These are phyloP conservation scores for Bilobella aurantiaca DNA, from an alignment of 1,140 invertebrate genomes.

Conservation along the genomic window DNA sequence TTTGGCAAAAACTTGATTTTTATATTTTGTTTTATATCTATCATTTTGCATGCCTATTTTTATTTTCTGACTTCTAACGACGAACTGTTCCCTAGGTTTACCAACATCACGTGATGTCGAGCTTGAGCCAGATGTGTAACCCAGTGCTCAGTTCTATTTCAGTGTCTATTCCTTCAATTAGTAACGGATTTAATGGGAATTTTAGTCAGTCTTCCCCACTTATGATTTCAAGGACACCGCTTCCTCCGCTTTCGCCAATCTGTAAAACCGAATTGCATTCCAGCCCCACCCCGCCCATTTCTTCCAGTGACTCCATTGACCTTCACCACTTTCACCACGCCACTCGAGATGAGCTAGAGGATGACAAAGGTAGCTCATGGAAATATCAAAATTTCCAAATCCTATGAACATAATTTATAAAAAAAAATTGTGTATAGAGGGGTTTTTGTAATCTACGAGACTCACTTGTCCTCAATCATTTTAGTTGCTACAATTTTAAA, in stretches of 20 bases:
- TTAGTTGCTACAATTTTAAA: no score
- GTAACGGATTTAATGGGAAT: not conserved
- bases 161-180: conserved; percentile 8
- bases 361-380: conserved; percentile 26
- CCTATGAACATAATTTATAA: conserved; percentile 28
- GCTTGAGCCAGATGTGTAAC: conserved; percentile 13
- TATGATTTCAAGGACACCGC: not conserved
- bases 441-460: no score
- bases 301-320: conserved; percentile 8
- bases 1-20: no score
- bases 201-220: not conserved
- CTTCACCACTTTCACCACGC: not conserved
- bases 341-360: not conserved
- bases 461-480: no score
- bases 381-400: conserved; percentile 38
- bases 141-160: conserved; percentile 8
- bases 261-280: not conserved
- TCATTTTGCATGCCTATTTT: not conserved
- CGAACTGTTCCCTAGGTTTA: not conserved
- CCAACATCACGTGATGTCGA: conserved; percentile 2
- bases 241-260: conserved; percentile 5
- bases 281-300: conserved; percentile 2
- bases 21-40: no score
- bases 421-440: not conserved
- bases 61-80: not conserved